phyloP scores from a whole-genome alignment of 2,113 vertebrate genomes.

The Phrynocephalus versicolor region DNA sequence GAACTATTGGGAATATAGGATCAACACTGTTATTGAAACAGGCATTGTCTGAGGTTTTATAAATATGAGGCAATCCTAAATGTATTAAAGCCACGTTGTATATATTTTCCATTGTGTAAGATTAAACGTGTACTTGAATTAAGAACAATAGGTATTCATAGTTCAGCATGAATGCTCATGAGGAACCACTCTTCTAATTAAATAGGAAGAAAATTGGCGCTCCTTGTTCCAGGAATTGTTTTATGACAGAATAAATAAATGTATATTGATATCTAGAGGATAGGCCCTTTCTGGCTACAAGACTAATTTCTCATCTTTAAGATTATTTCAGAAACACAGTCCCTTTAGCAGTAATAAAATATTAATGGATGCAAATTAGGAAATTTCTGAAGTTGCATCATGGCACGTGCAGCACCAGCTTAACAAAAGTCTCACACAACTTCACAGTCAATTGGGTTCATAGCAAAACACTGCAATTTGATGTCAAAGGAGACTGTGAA shows the following conservation, averaged over 20 bases:
- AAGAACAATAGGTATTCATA: slow-evolving; percentile 75
- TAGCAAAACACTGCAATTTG: not conserved
- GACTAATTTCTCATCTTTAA: slow-evolving; percentile 37
- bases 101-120: slow-evolving; percentile 62
- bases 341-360: not conserved
- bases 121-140: slow-evolving; percentile 67
- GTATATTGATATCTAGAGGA: slow-evolving; percentile 33
- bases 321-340: not conserved
- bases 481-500: not conserved
- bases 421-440: not conserved
- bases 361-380: slow-evolving; percentile 22
- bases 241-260: slow-evolving; percentile 52
- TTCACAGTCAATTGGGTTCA: not conserved
- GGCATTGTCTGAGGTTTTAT: slow-evolving; percentile 26
- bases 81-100: slow-evolving; percentile 35
- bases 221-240: slow-evolving; percentile 71
- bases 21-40: slow-evolving; percentile 28
- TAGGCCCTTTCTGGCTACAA: slow-evolving; percentile 27
- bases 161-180: slow-evolving; percentile 60
- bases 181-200: slow-evolving; percentile 73
- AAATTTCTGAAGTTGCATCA: not conserved
- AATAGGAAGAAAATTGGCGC: slow-evolving; percentile 64
- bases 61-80: slow-evolving; percentile 43
- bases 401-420: not conserved
- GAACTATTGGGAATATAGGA: slow-evolving; percentile 19